A percentile compares a stretch with the other conserved stretches of the same genome.
phyloP scores from a whole-genome alignment of 2,888 invertebrate genomes.

The Dryomyza anilis region DNA sequence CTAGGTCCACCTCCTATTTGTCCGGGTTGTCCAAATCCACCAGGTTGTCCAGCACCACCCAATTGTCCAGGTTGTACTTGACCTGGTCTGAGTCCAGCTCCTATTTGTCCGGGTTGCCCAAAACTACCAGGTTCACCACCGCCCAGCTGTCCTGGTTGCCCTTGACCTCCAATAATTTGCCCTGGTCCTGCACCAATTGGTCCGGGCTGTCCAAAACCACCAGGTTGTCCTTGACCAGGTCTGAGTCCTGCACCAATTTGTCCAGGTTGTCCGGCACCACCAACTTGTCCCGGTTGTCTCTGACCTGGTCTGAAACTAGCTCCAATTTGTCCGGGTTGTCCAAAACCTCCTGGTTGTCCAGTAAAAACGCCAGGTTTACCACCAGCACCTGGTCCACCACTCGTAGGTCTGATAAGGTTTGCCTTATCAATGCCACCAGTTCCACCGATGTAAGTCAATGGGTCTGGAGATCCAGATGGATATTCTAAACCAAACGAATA shows the following conservation, averaged over 20 bases:
- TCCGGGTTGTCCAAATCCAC: conserved; percentile 27
- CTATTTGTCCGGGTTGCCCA: conserved; percentile 7
- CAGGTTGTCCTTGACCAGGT: conserved; percentile 5
- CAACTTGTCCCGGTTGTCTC: conserved; percentile 6
- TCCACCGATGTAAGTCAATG: conserved; percentile 39
- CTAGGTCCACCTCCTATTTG: conserved; percentile 26
- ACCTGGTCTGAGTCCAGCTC: conserved; percentile 16
- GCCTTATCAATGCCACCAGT: conserved; percentile 8
- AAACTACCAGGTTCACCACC: neutral
- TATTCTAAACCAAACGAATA: no score
- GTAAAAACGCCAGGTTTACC: neutral
- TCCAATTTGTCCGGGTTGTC: conserved; percentile 23
- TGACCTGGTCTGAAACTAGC: conserved; percentile 6
- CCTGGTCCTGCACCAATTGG: conserved; percentile 2
- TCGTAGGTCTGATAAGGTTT: neutral
- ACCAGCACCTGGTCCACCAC: conserved; percentile 9
- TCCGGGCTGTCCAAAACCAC: conserved; percentile 3
- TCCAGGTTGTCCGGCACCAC: conserved; percentile 3
- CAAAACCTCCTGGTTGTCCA: neutral
- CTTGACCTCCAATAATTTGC: neutral
- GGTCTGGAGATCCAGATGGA: conserved; percentile 43
- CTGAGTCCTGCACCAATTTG: neutral
- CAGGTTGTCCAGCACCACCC: conserved; percentile 15
- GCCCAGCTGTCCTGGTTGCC: neutral
- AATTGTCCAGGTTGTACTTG: conserved; percentile 8